Percentiles rank a stretch among this genome's conserved stretches.
These are phyloP conservation scores for Mugil cephalus DNA, from an alignment of 2,113 vertebrate genomes.

Conservation along the genomic window DNA sequence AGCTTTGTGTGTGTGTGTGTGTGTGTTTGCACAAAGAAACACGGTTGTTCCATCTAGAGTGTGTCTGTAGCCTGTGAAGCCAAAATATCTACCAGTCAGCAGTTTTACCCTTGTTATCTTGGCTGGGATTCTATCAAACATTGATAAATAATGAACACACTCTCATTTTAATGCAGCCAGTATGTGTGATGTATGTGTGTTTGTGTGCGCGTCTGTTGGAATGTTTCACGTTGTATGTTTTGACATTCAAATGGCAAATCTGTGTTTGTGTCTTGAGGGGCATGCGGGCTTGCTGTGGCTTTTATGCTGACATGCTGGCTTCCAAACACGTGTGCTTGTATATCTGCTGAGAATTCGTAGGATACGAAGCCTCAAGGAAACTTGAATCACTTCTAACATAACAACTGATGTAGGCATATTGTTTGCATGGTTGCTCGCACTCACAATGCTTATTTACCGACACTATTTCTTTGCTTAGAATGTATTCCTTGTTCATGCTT, in stretches of 20 bases:
- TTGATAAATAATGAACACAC: constrained; percentile 69
- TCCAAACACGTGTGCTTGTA: neutral
- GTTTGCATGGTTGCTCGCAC: neutral
- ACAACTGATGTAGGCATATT: constrained; percentile 1
- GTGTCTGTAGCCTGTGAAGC: constrained; percentile 26
- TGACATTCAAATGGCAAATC: constrained; percentile 33
- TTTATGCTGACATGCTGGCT: constrained; percentile 19
- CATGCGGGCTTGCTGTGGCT: neutral
- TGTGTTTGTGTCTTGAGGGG: constrained; percentile 35
- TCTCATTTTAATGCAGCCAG: constrained; percentile 43
- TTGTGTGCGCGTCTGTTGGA: constrained; percentile 13
- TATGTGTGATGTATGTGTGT: neutral
- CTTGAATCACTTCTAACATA: neutral
- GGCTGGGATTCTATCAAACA: constrained; percentile 61
- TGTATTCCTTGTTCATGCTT: neutral
- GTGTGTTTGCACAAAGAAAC: constrained; percentile 11
- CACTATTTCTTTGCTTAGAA: neutral
- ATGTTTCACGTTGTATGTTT: neutral
- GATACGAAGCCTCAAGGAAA: constrained; percentile 4
- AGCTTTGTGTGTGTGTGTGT: neutral
- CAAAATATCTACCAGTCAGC: constrained; percentile 69
- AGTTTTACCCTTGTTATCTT: constrained; percentile 69
- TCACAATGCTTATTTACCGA: neutral
- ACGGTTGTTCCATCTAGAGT: constrained; percentile 22
- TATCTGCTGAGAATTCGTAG: neutral